phyloP scores from a whole-genome alignment of 2,888 invertebrate species.

The Drosophila anomelani region DNA sequence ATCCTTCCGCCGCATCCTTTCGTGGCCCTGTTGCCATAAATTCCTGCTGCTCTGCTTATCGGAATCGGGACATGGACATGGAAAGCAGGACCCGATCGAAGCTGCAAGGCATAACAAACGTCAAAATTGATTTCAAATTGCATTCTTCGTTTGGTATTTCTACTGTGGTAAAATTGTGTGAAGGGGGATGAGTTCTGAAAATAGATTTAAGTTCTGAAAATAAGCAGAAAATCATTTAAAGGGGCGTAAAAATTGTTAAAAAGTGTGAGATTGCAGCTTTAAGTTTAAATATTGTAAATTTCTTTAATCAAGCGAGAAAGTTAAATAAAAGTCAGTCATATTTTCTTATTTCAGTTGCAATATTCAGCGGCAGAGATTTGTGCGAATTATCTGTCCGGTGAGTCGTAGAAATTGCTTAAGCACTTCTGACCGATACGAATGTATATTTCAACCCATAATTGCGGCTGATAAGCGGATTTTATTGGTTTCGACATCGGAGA shows the following conservation, averaged over 20 bases:
- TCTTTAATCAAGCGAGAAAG: not conserved
- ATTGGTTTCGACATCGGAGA: slow-evolving; percentile 47
- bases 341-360: not conserved
- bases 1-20: slow-evolving; percentile 26
- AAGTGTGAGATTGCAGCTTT: not conserved
- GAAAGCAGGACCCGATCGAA: slow-evolving; percentile 50
- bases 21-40: slow-evolving; percentile 53
- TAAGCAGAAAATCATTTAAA: not conserved
- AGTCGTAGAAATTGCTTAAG: slow-evolving; percentile 9
- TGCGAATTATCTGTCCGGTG: slow-evolving; percentile 1
- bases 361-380: not conserved
- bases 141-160: slow-evolving; percentile 40
- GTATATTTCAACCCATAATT: slow-evolving; percentile 11
- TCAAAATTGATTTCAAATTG: slow-evolving; percentile 79
- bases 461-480: slow-evolving; percentile 20
- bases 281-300: not conserved
- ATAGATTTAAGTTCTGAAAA: not conserved
- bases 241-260: not conserved
- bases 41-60: slow-evolving; percentile 65
- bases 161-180: slow-evolving; percentile 2
- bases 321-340: not conserved
- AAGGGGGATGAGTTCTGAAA: not conserved
- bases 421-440: slow-evolving; percentile 30
- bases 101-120: slow-evolving; percentile 46
- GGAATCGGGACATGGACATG: slow-evolving; percentile 59